Conservation (phyloP, 2,113 vertebrate species). For the Phasianus colchicus region DNA sequence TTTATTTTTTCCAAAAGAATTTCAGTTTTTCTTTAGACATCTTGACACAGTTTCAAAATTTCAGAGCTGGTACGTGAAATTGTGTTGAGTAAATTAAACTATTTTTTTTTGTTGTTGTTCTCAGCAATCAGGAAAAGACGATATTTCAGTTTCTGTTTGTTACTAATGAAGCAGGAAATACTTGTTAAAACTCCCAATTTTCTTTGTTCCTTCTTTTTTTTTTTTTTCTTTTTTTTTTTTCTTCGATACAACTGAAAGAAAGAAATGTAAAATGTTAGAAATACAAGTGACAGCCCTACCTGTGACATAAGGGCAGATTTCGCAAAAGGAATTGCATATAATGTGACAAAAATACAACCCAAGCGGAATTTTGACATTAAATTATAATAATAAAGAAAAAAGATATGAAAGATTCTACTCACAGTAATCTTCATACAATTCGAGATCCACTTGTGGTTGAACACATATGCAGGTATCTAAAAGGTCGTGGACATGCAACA, state of each 20-base stretch:
- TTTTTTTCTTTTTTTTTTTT: background rate
- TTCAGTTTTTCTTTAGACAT: background rate
- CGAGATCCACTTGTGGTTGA: background rate
- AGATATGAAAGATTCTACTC: background rate
- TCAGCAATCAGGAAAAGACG: background rate
- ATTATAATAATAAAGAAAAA: background rate
- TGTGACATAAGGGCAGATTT: background rate
- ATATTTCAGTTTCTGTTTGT: background rate
- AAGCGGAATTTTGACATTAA: background rate
- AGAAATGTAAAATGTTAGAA: background rate
- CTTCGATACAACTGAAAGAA: background rate
- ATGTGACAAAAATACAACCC: background rate
- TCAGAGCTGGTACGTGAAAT: background rate
- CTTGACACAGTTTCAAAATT: background rate
- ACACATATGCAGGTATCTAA: fast-evolving
- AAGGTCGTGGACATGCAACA: background rate
- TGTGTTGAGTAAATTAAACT: background rate
- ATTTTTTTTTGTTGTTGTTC: background rate
- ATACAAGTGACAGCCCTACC: background rate
- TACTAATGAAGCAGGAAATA: background rate
- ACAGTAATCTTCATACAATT: background rate
- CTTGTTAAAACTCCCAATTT: background rate
- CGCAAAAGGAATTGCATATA: background rate
- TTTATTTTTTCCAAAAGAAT: background rate
- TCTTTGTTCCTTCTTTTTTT: background rate